Conservation (phyloP, 2,113 vertebrate species). For the Peromyscus californicus region DNA sequence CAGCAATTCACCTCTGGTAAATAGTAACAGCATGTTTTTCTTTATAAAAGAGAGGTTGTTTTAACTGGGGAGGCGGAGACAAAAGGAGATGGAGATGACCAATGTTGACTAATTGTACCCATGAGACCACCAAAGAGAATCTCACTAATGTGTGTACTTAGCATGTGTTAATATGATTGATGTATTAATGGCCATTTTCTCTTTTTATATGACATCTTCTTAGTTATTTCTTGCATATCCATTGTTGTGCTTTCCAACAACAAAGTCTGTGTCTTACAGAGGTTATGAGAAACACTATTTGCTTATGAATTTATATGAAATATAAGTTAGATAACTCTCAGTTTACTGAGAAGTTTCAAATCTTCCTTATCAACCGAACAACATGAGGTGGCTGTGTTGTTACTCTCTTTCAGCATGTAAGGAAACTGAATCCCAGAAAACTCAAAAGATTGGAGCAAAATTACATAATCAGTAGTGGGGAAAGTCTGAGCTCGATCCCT, state of each 20-base stretch:
- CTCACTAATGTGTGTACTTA: not conserved
- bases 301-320: conserved; percentile 24
- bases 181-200: not conserved
- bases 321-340: not conserved
- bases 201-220: not conserved
- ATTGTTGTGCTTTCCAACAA: conserved; percentile 21
- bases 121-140: not conserved
- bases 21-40: not conserved
- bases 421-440: conserved; percentile 4
- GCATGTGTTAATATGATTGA: not conserved
- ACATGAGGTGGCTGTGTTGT: not conserved
- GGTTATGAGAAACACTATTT: not conserved
- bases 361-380: not conserved
- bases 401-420: not conserved
- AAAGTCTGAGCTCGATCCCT: not conserved
- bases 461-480: not conserved
- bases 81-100: not conserved
- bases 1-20: not conserved
- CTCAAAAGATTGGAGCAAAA: not conserved
- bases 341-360: conserved; percentile 23
- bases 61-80: not conserved
- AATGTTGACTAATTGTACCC: not conserved
- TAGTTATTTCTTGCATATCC: not conserved
- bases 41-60: not conserved
- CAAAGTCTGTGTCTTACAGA: not conserved